These are phyloP conservation scores for Pantala flavescens DNA, from an alignment of 1,140 invertebrate species.

Conservation along the genomic window DNA sequence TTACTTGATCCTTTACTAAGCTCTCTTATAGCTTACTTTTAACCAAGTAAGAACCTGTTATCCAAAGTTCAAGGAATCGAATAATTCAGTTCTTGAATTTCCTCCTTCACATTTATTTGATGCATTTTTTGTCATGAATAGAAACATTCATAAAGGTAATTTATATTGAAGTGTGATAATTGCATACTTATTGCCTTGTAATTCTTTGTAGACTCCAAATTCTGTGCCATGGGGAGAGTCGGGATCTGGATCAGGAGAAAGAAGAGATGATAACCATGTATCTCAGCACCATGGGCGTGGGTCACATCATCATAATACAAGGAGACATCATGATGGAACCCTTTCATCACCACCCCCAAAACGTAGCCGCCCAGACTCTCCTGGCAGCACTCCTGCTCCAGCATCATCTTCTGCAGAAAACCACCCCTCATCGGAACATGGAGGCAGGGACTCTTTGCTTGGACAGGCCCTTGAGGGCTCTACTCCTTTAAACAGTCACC, in stretches of 20 bases:
- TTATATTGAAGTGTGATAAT: conserved; percentile 13
- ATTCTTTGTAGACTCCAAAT: conserved; percentile 24
- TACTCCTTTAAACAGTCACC: conserved; percentile 38
- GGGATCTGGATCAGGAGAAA: background rate
- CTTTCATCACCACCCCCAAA: conserved; percentile 17
- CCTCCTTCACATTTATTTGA: no score
- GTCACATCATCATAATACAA: background rate
- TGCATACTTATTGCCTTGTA: conserved; percentile 11
- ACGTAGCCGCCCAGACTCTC: conserved; percentile 15
- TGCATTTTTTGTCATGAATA: no score
- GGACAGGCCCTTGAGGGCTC: conserved; percentile 61
- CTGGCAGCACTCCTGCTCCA: conserved; percentile 18
- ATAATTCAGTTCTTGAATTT: no score
- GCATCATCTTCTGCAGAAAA: conserved; percentile 23
- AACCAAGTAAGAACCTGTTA: no score
- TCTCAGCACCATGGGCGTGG: background rate
- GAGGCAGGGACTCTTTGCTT: conserved; percentile 49
- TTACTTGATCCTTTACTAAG: no score
- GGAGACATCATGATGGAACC: conserved; percentile 13
- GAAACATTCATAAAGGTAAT: no score
- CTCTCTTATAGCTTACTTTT: no score
- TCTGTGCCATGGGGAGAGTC: conserved; percentile 22
- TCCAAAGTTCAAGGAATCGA: no score
- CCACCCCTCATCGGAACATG: conserved; percentile 30
- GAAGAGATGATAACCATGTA: background rate